phyloP scores from a whole-genome alignment of 2,113 vertebrate species.

The Platanista minor region DNA sequence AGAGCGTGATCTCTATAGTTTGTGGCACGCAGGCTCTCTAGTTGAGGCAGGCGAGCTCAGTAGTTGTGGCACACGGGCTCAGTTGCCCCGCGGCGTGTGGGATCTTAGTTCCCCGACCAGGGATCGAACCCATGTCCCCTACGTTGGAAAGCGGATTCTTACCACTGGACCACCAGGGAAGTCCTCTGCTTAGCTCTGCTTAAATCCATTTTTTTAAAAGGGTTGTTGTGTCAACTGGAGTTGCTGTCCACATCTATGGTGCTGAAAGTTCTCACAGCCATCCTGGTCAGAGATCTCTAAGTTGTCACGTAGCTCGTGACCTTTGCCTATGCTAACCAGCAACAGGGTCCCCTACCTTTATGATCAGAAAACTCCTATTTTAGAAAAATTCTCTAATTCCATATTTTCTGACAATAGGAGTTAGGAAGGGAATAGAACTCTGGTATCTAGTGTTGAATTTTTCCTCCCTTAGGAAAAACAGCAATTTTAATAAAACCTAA shows the following conservation, averaged over 20 bases:
- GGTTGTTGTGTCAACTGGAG: accelerated
- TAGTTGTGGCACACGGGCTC: no score
- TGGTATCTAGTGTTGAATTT: not conserved
- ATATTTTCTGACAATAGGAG: not conserved
- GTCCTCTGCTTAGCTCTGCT: not conserved
- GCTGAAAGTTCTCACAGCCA: not conserved
- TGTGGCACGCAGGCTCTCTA: no score
- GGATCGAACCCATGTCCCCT: not conserved
- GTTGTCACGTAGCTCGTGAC: not conserved
- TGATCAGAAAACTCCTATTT: not conserved
- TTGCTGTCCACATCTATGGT: not conserved
- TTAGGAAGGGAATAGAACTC: not conserved
- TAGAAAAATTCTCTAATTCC: not conserved
- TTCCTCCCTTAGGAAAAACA: not conserved
- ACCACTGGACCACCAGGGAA: not conserved
- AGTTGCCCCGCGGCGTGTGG: no score
- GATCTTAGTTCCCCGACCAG: not conserved
- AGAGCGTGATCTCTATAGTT: no score
- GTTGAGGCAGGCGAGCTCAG: no score
- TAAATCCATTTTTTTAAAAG: not conserved
- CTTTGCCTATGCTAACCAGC: accelerated
- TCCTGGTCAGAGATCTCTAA: not conserved
- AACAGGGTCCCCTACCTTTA: not conserved
- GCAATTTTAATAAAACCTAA: not conserved
- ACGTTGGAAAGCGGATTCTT: not conserved